Percentiles rank a stretch among this genome's conserved stretches.
These are phyloP conservation scores for Heliocidaris erythrogramma DNA, from an alignment of 35 echinoderm and acorn worm species.

Conservation along the genomic window DNA sequence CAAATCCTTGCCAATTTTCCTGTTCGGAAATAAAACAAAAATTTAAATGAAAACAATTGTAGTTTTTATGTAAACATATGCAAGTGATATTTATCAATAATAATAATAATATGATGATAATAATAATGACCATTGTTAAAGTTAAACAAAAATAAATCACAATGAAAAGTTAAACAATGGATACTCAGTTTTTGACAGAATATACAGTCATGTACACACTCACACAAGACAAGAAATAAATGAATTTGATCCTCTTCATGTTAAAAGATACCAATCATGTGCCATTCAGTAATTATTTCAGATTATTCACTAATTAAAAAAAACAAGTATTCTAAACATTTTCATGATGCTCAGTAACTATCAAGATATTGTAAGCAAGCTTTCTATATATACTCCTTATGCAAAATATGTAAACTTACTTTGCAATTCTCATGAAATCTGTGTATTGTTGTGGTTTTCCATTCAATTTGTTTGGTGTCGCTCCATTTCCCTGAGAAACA, in stretches of 20 bases:
- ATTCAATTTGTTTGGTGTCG: constrained; percentile 55
- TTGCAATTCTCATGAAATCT: constrained; percentile 94
- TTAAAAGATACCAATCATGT: too few species aligned
- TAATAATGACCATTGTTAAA: too few species aligned
- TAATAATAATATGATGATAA: too few species aligned
- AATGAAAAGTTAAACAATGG: background rate
- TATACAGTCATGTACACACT: background rate
- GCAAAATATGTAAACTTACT: constrained; percentile 64
- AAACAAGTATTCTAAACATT: background rate
- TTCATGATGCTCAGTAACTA: too few species aligned
- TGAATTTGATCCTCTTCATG: background rate
- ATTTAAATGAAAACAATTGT: background rate
- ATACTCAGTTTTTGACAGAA: background rate
- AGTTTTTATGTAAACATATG: background rate
- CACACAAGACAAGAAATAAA: background rate
- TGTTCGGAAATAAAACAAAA: constrained; percentile 59
- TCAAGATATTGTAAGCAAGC: too few species aligned
- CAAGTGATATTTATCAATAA: too few species aligned
- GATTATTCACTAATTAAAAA: background rate
- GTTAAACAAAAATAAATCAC: background rate
- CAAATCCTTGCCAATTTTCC: constrained; percentile 93
- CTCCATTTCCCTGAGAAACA: constrained; percentile 88
- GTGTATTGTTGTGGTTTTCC: constrained; percentile 76
- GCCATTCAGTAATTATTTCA: background rate
- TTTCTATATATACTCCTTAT: too few species aligned